phyloP scores from a whole-genome alignment of 2,888 invertebrate species.

The Watsonalla cultraria region DNA sequence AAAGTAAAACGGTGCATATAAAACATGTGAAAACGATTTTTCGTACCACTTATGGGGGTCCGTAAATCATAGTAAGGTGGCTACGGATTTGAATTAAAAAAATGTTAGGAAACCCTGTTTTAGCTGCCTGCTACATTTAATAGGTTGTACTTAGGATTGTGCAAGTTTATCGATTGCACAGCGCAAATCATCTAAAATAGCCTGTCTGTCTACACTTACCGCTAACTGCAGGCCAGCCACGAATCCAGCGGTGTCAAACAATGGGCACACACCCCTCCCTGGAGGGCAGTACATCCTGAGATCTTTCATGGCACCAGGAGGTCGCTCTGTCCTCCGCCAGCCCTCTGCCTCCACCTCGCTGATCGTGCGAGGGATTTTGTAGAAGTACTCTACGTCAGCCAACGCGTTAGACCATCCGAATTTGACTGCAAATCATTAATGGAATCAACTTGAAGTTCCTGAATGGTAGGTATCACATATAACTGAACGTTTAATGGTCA shows the following conservation, averaged over 20 bases:
- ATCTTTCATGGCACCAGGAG: constrained; percentile 53
- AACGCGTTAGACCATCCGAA: constrained; percentile 70
- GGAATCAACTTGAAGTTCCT: neutral
- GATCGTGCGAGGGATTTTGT: constrained; percentile 60
- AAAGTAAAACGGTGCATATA: too few species aligned
- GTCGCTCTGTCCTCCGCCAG: constrained; percentile 56
- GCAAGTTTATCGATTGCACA: too few species aligned
- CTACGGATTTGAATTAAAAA: too few species aligned
- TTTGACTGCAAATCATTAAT: constrained; percentile 39
- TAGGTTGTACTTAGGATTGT: too few species aligned
- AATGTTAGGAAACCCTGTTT: too few species aligned
- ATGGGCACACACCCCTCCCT: constrained; percentile 54
- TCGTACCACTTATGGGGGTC: too few species aligned
- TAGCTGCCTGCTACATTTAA: too few species aligned
- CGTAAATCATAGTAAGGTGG: too few species aligned
- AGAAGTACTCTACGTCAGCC: constrained; percentile 66
- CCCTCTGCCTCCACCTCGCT: constrained; percentile 54
- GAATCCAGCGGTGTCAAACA: constrained; percentile 64
- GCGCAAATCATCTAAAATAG: neutral
- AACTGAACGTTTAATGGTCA: too few species aligned
- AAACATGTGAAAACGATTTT: too few species aligned
- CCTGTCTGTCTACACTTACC: constrained; percentile 36
- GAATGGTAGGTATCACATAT: too few species aligned
- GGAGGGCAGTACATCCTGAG: constrained; percentile 63
- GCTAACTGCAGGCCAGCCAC: constrained; percentile 66